phyloP scores from a whole-genome alignment of 2,888 invertebrate genomes.

The Keiferia lycopersicella region DNA sequence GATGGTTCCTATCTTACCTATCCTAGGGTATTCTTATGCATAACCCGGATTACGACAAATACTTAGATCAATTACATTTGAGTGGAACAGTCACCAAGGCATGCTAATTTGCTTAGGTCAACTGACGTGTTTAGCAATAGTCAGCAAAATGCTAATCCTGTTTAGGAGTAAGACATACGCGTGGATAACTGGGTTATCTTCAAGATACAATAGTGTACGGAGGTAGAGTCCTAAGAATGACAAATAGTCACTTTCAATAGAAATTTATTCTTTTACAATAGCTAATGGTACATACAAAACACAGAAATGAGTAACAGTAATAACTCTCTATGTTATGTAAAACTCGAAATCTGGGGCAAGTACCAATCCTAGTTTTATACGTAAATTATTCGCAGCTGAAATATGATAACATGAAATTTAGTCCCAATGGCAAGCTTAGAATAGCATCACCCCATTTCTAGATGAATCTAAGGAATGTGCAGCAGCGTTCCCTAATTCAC shows the following conservation, averaged over 20 bases:
- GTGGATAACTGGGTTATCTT: constrained; percentile 6
- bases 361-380: not conserved
- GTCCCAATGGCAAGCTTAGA: too few species aligned
- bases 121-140: constrained; percentile 23
- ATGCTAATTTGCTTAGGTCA: constrained; percentile 15
- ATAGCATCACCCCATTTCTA: too few species aligned
- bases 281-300: too few species aligned
- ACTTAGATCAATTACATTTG: not conserved
- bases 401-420: too few species aligned
- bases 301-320: not conserved
- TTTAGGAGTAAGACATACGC: constrained; percentile 15
- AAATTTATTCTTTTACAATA: too few species aligned
- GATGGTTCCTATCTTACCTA: too few species aligned
- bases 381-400: too few species aligned
- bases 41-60: too few species aligned
- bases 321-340: not conserved
- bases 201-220: not conserved
- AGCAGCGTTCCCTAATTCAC: too few species aligned
- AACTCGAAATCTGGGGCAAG: constrained; percentile 13
- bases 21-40: too few species aligned
- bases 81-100: not conserved
- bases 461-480: too few species aligned
- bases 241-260: not conserved
- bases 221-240: constrained; percentile 4
- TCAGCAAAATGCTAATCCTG: constrained; percentile 25